These are phyloP conservation scores for Equus quagga DNA, from an alignment of 2,113 vertebrate genomes.

Conservation along the genomic window DNA sequence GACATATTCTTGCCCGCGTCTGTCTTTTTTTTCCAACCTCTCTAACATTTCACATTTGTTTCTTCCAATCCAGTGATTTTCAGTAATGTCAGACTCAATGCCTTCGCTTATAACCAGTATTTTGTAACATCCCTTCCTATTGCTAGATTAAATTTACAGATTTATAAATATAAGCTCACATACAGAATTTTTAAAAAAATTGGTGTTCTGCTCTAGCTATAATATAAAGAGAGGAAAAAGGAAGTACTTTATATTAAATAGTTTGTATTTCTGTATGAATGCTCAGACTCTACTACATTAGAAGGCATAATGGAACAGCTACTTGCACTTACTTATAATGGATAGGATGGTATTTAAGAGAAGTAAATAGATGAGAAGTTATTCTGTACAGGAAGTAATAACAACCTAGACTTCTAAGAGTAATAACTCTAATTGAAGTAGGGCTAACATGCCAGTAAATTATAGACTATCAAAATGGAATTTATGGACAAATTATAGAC, in stretches of 20 bases:
- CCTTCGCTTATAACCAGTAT: background rate
- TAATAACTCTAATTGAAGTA: background rate
- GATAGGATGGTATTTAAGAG: background rate
- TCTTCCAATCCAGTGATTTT: conserved; percentile 31
- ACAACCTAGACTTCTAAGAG: background rate
- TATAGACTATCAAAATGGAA: background rate
- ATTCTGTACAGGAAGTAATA: background rate
- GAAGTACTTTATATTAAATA: conserved; percentile 25
- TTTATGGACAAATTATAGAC: no score
- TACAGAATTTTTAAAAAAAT: conserved; percentile 6
- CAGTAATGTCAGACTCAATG: background rate
- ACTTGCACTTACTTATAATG: background rate
- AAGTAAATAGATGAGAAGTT: background rate
- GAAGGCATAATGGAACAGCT: background rate
- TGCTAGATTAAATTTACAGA: background rate
- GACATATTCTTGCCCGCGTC: background rate
- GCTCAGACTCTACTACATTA: background rate
- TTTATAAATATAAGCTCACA: background rate
- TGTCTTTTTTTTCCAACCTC: background rate
- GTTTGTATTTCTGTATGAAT: background rate
- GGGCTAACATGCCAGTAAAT: background rate
- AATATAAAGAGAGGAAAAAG: background rate
- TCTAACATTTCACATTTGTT: background rate
- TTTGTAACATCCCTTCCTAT: background rate
- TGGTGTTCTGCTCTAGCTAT: background rate